Base-by-base conservation (phyloP, 2,888 invertebrate genomes). In the Schrankia costaestrigalis region DNA sequence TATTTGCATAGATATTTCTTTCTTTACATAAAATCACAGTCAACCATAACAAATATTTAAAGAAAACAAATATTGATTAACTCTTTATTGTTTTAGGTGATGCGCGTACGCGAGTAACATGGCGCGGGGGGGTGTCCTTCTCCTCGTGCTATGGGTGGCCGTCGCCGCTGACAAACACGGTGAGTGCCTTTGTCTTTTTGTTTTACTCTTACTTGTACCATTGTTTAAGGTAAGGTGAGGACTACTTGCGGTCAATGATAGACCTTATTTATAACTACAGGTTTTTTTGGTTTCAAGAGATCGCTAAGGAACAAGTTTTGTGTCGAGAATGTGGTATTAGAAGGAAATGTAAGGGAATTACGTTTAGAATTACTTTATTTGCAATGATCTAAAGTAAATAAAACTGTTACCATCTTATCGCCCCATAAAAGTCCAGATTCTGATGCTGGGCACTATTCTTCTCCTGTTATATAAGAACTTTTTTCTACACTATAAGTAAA, bases 51-150 rank as follows among this genome's bases (percentile, higher is more conserved):
- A 31, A 51, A 46, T 53, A 52, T 60, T 48, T 45, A 51, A n/a
- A n/a, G n/a, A n/a, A n/a, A 51, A 55, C 67, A 78, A 79, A 81
- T 72, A 79, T 75, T 74, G 61, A 63, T 67, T 63, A 63, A 71
- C 74, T 78, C 67, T 78, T 37, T 83, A 84, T 86, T 86, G 85
- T 86, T 87, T 83, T 84, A 87, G 86, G 86, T 85, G 84, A 86
- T 87, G 85, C 72, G 68, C 60, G 70, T 61, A 65, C 69, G 71
- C 67, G 71, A 67, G 77, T 82, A 82, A 77, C 73, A 85, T 84
- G 83, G 80, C 76, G 77, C 71, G 79, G 72, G 76, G 76, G 71
- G 71, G 78, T 74, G 74, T 74, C 58, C 60, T 71, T 59, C 77
- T 83, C 72, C 81, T 84, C 78, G 65, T 85, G 67, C 75, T 85